These are phyloP conservation scores for Sinocyclocheilus anshuiensis DNA, from an alignment of 2,113 vertebrate genomes.

Conservation along the genomic window DNA sequence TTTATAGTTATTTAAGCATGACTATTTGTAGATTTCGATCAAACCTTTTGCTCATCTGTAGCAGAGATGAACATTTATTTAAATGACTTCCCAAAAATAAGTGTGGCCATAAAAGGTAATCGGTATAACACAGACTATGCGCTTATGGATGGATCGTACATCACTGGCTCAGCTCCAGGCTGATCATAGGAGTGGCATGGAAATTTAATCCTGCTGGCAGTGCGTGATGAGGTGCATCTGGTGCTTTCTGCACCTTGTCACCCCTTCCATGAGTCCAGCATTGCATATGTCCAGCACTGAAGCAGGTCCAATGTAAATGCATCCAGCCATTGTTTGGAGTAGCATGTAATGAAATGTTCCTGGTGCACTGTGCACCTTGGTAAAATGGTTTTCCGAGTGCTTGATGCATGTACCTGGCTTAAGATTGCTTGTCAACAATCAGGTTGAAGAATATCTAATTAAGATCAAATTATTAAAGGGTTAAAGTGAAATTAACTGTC, in stretches of 20 bases:
- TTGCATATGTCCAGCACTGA: not conserved
- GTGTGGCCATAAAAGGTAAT: not conserved
- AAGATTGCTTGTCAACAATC: not conserved
- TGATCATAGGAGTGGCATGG: not conserved
- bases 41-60: not conserved
- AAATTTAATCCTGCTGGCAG: not conserved
- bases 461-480: not conserved
- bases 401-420: not conserved
- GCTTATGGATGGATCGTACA: not conserved
- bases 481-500: not conserved
- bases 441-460: not conserved
- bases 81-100: not conserved
- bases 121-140: not conserved
- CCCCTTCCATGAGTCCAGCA: not conserved
- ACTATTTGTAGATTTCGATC: not conserved
- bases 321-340: not conserved
- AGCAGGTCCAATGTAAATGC: not conserved
- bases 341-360: not conserved
- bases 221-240: slow-evolving; percentile 1
- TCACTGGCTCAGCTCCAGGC: not conserved
- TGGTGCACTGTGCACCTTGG: not conserved
- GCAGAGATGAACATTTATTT: not conserved
- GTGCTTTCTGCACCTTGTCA: not conserved
- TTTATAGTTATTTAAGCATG: not conserved
- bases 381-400: not conserved